Percentiles rank a stretch among this genome's conserved stretches.
Evolutionary conservation across 2,797 vertebrate species (phyloP).

Genomic region (Bucorvus abyssinicus): DNA sequence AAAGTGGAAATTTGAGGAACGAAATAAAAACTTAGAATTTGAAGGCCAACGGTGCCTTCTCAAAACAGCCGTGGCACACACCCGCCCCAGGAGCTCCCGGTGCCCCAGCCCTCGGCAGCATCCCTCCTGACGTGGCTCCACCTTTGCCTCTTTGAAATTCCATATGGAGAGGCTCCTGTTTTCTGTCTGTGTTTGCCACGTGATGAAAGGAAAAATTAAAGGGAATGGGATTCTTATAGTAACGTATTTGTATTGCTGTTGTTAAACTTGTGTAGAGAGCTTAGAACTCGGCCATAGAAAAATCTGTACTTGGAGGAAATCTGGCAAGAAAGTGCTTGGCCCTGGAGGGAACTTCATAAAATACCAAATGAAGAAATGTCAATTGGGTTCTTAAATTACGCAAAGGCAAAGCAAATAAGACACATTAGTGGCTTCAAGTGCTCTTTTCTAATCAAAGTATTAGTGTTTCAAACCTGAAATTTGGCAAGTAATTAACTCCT

Average conservation of each 20-base stretch:
- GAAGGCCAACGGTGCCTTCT: neutral
- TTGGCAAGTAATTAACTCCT: constrained; percentile 29
- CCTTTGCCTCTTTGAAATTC: constrained; percentile 26
- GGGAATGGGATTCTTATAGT: neutral
- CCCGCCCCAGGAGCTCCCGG: neutral
- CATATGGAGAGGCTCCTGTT: neutral
- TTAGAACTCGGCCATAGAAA: constrained; percentile 8
- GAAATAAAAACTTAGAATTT: neutral
- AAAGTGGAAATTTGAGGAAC: neutral
- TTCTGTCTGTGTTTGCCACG: neutral
- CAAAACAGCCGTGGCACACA: neutral
- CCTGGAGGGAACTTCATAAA: constrained; percentile 44
- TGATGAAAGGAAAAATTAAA: constrained; percentile 29
- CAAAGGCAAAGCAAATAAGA: constrained; percentile 45
- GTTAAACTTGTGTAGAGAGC: constrained; percentile 17
- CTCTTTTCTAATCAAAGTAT: constrained; percentile 25
- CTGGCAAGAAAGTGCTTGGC: constrained; percentile 19
- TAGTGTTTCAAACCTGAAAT: constrained; percentile 43
- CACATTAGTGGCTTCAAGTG: constrained; percentile 1
- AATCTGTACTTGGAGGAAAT: constrained; percentile 5
- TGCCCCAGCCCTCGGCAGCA: neutral
- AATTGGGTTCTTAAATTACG: constrained; percentile 35
- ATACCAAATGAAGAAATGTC: constrained; percentile 48
- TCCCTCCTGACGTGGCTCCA: neutral
- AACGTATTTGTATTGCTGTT: neutral